phyloP scores from a whole-genome alignment of 2,113 vertebrate genomes.

The Anarhynchus alexandrinus region DNA sequence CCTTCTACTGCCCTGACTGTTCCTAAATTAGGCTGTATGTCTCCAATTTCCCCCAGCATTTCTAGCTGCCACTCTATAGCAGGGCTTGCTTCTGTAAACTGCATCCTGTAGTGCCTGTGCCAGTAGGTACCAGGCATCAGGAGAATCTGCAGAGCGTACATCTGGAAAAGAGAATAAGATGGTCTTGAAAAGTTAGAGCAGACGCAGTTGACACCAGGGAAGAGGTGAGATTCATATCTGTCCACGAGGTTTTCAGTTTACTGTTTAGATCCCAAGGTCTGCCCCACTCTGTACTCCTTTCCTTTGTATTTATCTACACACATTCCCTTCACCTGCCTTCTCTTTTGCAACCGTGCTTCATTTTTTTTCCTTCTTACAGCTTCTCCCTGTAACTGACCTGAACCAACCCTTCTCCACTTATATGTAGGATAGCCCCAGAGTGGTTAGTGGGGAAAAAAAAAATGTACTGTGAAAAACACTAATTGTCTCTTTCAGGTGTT shows the following conservation, averaged over 20 bases:
- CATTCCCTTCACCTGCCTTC: not conserved
- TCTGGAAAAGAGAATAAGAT: not conserved
- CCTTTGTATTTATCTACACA: not conserved
- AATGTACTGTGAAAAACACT: not conserved
- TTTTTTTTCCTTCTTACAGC: not conserved
- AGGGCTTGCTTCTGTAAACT: not conserved
- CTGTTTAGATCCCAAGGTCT: not conserved
- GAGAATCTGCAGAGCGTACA: not conserved
- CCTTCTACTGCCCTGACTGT: not conserved
- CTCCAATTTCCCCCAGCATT: not conserved
- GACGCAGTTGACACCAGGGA: not conserved
- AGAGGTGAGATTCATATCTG: not conserved
- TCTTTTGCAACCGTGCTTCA: not conserved
- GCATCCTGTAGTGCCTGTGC: not conserved
- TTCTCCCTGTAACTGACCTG: not conserved
- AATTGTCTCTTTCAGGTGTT: not conserved
- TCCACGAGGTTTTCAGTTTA: not conserved
- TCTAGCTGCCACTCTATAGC: not conserved
- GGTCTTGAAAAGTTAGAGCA: not conserved
- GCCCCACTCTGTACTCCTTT: not conserved
- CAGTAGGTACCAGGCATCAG: not conserved
- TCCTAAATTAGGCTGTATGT: not conserved
- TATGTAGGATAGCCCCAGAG: not conserved
- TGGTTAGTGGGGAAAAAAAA: not conserved
- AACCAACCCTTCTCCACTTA: not conserved